Percentiles rank a stretch among this genome's conserved stretches.
These are phyloP conservation scores for Huso huso DNA, from an alignment of 2,797 vertebrate genomes.

Conservation along the genomic window DNA sequence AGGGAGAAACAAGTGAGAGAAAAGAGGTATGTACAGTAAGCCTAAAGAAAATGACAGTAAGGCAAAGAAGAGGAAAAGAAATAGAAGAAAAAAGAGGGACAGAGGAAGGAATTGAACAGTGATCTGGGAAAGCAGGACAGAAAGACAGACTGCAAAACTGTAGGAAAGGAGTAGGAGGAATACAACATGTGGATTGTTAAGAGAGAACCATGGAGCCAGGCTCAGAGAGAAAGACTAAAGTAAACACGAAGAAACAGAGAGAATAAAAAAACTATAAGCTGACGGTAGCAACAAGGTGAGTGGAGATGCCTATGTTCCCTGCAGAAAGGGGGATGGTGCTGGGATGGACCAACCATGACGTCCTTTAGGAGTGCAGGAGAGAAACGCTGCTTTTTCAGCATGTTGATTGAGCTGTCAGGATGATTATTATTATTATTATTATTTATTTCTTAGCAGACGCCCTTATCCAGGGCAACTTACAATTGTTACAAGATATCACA, in stretches of 20 bases:
- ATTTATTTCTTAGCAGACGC: too few species aligned
- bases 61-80: slow-evolving; percentile 24
- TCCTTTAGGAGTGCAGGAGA: slow-evolving; percentile 6
- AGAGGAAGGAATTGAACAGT: slow-evolving; percentile 14
- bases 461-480: too few species aligned
- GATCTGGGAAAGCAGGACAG: slow-evolving; percentile 7
- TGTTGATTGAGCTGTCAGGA: slow-evolving; percentile 75
- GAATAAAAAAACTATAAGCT: background rate
- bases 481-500: too few species aligned
- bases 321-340: slow-evolving; percentile 8
- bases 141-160: slow-evolving; percentile 4
- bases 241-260: slow-evolving; percentile 14
- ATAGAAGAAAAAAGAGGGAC: slow-evolving; percentile 24
- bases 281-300: too few species aligned
- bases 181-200: background rate
- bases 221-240: background rate
- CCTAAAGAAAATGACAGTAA: too few species aligned
- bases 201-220: background rate
- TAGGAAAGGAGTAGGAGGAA: background rate
- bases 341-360: background rate
- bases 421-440: too few species aligned
- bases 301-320: background rate
- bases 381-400: slow-evolving; percentile 30
- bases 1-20: slow-evolving; percentile 22
- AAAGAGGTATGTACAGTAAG: slow-evolving; percentile 5